phyloP scores from a whole-genome alignment of 1,140 invertebrate genomes.

The Drosophila pseudoananassae region DNA sequence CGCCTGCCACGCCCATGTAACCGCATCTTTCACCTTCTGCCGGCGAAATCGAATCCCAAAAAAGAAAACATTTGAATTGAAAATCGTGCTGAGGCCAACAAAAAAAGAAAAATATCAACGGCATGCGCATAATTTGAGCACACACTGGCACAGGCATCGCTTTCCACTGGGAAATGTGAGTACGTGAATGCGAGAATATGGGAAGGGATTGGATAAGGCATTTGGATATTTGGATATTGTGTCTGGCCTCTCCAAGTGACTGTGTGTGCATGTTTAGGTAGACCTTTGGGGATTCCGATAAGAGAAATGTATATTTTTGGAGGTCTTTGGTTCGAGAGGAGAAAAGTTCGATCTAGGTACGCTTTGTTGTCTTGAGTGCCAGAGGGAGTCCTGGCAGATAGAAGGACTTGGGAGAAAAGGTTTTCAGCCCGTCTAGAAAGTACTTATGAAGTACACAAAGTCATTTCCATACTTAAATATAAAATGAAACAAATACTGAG shows the following conservation, averaged over 20 bases:
- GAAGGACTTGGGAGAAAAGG: neutral
- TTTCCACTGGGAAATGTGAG: conserved; percentile 51
- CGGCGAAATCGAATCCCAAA: conserved; percentile 47
- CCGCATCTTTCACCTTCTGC: conserved; percentile 22
- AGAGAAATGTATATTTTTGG: conserved; percentile 34
- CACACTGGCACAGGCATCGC: conserved; percentile 47
- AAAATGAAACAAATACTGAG: neutral
- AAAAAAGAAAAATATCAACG: conserved; percentile 55
- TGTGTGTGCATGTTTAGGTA: conserved; percentile 37
- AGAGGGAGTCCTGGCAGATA: conserved; percentile 1
- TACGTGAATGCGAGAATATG: conserved; percentile 38
- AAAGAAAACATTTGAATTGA: conserved; percentile 71
- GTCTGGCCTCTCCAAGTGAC: conserved; percentile 11
- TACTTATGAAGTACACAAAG: neutral
- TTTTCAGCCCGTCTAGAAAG: neutral
- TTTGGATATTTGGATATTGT: conserved; percentile 31
- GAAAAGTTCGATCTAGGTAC: conserved; percentile 39
- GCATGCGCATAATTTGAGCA: conserved; percentile 57
- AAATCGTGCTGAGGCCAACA: conserved; percentile 53
- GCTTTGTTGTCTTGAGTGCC: conserved; percentile 13
- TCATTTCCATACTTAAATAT: neutral
- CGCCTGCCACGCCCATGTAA: conserved; percentile 8
- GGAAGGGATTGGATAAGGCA: conserved; percentile 23
- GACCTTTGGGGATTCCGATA: conserved; percentile 39
- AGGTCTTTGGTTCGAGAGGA: conserved; percentile 8